Percentiles rank a stretch among this genome's conserved stretches.
Conservation (phyloP, 1,140 invertebrate genomes). For the Habropoda laboriosa region DNA sequence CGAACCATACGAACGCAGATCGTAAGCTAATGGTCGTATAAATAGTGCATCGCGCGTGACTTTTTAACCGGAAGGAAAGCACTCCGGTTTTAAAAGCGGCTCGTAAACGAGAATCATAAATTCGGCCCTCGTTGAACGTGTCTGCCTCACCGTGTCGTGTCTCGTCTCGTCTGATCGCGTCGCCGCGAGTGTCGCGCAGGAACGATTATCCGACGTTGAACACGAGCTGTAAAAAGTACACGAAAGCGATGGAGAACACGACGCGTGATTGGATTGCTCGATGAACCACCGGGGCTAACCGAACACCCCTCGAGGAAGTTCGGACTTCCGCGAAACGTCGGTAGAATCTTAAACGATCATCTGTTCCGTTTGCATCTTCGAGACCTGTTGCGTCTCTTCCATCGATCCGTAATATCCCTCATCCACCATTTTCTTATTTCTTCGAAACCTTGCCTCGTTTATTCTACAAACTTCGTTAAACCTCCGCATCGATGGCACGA, state of each 20-base stretch:
- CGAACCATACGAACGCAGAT: constrained; percentile 61
- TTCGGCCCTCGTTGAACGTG: constrained; percentile 39
- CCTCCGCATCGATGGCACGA: too few species aligned
- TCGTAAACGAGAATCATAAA: constrained; percentile 57
- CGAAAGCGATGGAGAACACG: constrained; percentile 43
- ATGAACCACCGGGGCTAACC: constrained; percentile 1
- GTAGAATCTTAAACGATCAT: constrained; percentile 70
- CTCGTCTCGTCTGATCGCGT: too few species aligned
- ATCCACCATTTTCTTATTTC: too few species aligned
- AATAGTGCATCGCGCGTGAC: constrained; percentile 55
- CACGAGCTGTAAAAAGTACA: constrained; percentile 52
- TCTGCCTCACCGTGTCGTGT: too few species aligned
- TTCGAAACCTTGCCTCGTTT: too few species aligned
- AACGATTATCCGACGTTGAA: constrained; percentile 53
- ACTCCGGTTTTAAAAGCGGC: constrained; percentile 50
- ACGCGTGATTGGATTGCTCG: constrained; percentile 55
- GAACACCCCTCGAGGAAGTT: constrained; percentile 61
- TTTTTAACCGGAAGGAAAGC: constrained; percentile 65
- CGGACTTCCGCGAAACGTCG: constrained; percentile 65
- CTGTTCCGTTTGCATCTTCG: constrained; percentile 37
- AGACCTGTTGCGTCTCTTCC: not conserved
- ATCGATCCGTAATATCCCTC: too few species aligned
- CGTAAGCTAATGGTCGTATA: constrained; percentile 64
- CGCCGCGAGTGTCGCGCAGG: constrained; percentile 15
- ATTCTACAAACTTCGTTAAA: too few species aligned